Percentiles rank a stretch among this genome's conserved stretches.
These are phyloP conservation scores for Cardinalis cardinalis DNA, from an alignment of 2,113 vertebrate species.

Conservation along the genomic window DNA sequence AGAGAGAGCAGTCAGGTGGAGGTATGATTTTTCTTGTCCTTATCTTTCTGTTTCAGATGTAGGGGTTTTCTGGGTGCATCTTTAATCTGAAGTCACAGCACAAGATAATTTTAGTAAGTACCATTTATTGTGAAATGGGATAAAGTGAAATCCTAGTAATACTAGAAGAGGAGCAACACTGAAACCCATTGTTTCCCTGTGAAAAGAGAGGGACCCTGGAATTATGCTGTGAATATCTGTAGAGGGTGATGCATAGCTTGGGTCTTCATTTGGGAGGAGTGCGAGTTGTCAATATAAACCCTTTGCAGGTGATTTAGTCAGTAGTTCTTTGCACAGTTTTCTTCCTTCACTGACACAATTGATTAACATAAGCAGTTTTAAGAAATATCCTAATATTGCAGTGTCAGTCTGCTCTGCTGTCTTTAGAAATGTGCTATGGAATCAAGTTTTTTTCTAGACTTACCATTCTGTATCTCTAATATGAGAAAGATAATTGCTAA, in stretches of 20 bases:
- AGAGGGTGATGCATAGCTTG: not conserved
- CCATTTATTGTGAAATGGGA: not conserved
- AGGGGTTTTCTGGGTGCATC: not conserved
- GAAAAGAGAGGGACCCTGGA: not conserved
- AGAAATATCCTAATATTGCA: not conserved
- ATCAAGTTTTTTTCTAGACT: not conserved
- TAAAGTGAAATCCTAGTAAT: not conserved
- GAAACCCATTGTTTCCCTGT: not conserved
- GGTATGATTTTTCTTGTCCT: not conserved
- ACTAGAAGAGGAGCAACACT: not conserved
- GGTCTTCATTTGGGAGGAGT: not conserved
- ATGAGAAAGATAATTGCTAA: not conserved
- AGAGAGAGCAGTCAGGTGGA: not conserved
- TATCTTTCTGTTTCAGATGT: not conserved
- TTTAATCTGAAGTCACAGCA: not conserved
- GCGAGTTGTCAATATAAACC: not conserved
- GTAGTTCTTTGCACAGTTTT: not conserved
- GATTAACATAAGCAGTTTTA: not conserved
- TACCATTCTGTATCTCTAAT: not conserved
- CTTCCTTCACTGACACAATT: not conserved
- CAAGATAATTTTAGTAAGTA: not conserved
- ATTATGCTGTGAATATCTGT: not conserved
- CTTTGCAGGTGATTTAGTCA: not conserved
- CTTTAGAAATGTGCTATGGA: not conserved
- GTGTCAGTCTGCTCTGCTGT: not conserved